Base-by-base conservation (phyloP, 2,113 vertebrate genomes). In the Rhea pennata region DNA sequence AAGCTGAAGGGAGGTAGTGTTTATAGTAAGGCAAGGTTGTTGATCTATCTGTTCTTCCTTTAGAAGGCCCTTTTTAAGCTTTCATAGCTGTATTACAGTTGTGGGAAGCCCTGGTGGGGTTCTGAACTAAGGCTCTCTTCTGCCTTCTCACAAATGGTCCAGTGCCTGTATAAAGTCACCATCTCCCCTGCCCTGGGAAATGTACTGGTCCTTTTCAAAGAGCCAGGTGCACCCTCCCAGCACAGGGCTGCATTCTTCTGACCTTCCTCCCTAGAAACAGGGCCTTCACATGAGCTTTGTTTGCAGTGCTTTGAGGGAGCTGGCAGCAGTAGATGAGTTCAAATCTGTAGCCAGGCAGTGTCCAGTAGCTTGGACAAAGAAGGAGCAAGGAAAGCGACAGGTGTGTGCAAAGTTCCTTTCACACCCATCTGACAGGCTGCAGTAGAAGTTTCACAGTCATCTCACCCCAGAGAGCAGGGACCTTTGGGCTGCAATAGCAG, bases 1-100 rank as follows among this genome's bases (percentile, higher is more conserved):
- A n/a, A 84, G 42, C 62, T 61, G 51, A 64, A 67, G 42, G n/a
- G 39, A 89, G 31, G 14, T 61, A 54, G 15, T 59, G n/a, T 29
- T 93, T n/a, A 5, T 16, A 44, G 27, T 39, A 77, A 75, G 33
- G 66, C n/a, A 56, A 22, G 19, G 15, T 59, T 48, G n/a, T 61
- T 42, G 20, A 15, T 87, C 61, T 54, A 26, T 19, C 70, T 76
- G 31, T 70, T 87, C 48, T 69, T 76, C 58, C 53, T 78, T 31
- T 76, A 58, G 64, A 69, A 66, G 23, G 40, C 14, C 17, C 23
- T 50, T 78, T 48, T 78, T 69, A 42, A 93, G 74, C 20, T 69
- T 69, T 15, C 36, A 61, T 12, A 75, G 33, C 9, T 9, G 1
- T 0, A 0, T 56, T 81, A 48, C 6, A 51, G 9, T 15, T 85